Percentiles rank a stretch among this genome's conserved stretches.
phyloP scores from a whole-genome alignment of 2,113 vertebrate genomes.

The Loxodonta africana region DNA sequence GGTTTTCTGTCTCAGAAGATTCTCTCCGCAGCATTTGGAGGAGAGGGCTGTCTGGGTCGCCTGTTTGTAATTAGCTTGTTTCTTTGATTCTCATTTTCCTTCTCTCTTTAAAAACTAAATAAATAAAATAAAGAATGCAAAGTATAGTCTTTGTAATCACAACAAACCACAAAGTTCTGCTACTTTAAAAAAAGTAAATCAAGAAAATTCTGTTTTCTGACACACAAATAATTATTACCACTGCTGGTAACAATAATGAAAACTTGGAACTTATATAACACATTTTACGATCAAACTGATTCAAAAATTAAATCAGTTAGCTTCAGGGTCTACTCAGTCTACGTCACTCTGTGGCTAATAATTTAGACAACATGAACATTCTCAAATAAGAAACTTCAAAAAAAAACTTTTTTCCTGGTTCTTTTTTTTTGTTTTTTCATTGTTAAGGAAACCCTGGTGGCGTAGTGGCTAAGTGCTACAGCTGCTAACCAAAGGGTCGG shows the following conservation, averaged over 20 bases:
- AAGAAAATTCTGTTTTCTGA: conserved; percentile 57
- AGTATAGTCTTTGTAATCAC: conserved; percentile 63
- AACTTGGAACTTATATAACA: conserved; percentile 20
- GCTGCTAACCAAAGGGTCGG: too few species aligned
- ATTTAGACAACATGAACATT: not conserved
- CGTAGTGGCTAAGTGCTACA: too few species aligned
- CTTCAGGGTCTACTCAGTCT: not conserved
- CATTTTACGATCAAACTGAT: conserved; percentile 42
- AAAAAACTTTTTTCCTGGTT: not conserved
- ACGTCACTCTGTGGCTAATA: not conserved
- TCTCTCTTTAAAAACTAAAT: conserved; percentile 42
- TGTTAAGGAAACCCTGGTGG: too few species aligned
- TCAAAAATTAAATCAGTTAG: conserved; percentile 30
- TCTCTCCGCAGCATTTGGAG: not conserved
- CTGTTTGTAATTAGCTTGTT: conserved; percentile 74
- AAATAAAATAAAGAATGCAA: conserved; percentile 48
- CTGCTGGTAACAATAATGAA: conserved; percentile 48
- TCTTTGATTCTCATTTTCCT: conserved; percentile 75
- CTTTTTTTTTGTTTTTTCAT: not conserved
- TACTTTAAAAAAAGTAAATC: conserved; percentile 74
- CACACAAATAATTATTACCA: conserved; percentile 59
- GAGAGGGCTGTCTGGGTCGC: not conserved
- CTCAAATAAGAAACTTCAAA: not conserved
- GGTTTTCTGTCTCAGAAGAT: conserved; percentile 55
- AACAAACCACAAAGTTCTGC: conserved; percentile 67